Conservation (phyloP, 2,797 vertebrate genomes). For the Microctenopoma steveboyesi region DNA sequence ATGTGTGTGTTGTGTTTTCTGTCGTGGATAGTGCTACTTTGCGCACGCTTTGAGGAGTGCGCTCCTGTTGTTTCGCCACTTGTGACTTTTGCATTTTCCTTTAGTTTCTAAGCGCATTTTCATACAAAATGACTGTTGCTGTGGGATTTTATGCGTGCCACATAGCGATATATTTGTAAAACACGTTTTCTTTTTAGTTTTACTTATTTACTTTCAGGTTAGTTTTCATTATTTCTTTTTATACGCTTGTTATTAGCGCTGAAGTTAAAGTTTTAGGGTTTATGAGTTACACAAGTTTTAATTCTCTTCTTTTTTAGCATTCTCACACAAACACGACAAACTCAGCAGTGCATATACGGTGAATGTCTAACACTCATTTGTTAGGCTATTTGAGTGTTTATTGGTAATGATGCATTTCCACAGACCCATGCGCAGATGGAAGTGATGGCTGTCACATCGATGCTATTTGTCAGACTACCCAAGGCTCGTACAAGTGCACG, state of each 20-base stretch:
- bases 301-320: neutral
- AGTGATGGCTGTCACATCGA: conserved; percentile 95
- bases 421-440: conserved; percentile 91
- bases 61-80: conserved; percentile 60
- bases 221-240: conserved; percentile 14
- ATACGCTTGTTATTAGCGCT: neutral
- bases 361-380: neutral
- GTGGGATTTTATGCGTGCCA: neutral
- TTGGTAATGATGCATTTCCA: conserved; percentile 61
- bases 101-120: conserved; percentile 1
- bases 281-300: neutral
- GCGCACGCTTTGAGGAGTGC: conserved; percentile 73
- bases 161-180: neutral
- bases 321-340: neutral
- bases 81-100: conserved; percentile 21
- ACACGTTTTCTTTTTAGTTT: neutral
- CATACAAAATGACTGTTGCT: neutral
- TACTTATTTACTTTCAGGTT: conserved; percentile 3
- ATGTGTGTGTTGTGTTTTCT: conserved; percentile 54
- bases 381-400: neutral
- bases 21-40: conserved; percentile 58
- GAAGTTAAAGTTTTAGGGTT: neutral
- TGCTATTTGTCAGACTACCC: conserved; percentile 95
- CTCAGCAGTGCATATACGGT: neutral
- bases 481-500: conserved; percentile 92